Percentiles rank a stretch among this genome's conserved stretches.
These are phyloP conservation scores for Drosophila robusta DNA, from an alignment of 2,888 invertebrate species.

Conservation along the genomic window DNA sequence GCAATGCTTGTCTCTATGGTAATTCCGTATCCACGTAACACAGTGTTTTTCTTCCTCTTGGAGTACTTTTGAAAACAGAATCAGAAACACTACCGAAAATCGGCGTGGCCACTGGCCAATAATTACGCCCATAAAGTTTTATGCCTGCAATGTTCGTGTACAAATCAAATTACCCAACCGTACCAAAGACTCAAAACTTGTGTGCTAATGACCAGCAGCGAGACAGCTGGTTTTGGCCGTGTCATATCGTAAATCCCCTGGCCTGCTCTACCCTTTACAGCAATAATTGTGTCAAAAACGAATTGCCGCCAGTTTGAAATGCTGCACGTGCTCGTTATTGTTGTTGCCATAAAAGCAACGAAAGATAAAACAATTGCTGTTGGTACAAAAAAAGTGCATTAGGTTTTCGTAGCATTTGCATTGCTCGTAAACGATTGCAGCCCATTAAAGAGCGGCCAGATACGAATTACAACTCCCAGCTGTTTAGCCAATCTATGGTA, in stretches of 20 bases:
- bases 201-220: constrained; percentile 51
- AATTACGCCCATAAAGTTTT: constrained; percentile 46
- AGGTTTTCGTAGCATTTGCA: constrained; percentile 16
- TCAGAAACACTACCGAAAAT: neutral
- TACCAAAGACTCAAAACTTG: constrained; percentile 24
- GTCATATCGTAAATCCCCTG: constrained; percentile 26
- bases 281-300: constrained; percentile 69
- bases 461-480: constrained; percentile 22
- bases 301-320: constrained; percentile 52
- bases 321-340: constrained; percentile 63
- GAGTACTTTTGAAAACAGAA: neutral
- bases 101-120: constrained; percentile 23
- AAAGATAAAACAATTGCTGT: constrained; percentile 53
- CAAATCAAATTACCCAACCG: constrained; percentile 63
- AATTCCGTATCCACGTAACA: too few relatives aligned
- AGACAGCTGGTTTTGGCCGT: constrained; percentile 31
- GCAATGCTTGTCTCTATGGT: too few relatives aligned
- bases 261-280: constrained; percentile 10
- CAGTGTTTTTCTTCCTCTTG: neutral
- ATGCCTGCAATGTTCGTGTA: constrained; percentile 49
- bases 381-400: constrained; percentile 44
- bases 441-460: constrained; percentile 25
- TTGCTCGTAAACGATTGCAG: neutral
- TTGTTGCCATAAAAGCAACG: constrained; percentile 23
- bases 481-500: constrained; percentile 7